Evolutionary conservation across 2,797 vertebrate species (phyloP).

Genomic region (Sphenopsis melanotis): DNA sequence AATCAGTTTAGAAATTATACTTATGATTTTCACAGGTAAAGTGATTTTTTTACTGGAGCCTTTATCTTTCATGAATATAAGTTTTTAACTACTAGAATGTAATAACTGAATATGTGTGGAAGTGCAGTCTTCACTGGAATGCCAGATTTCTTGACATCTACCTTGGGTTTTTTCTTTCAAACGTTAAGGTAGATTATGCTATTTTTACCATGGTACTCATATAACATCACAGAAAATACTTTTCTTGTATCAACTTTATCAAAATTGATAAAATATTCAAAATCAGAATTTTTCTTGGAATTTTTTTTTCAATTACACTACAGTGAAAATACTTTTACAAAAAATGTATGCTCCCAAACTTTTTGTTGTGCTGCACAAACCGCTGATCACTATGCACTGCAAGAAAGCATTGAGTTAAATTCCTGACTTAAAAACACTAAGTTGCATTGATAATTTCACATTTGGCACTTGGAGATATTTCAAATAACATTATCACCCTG

Average conservation of each 20-base stretch:
- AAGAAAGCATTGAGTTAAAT: not conserved
- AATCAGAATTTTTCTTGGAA: not conserved
- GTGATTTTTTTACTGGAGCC: not conserved
- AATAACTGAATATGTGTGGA: not conserved
- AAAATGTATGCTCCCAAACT: not conserved
- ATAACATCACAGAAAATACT: not conserved
- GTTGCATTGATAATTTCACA: not conserved
- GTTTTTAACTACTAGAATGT: not conserved
- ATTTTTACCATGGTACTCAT: not conserved
- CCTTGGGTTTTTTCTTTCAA: not conserved
- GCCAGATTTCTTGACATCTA: not conserved
- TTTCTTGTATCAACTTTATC: too few relatives aligned
- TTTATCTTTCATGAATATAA: not conserved
- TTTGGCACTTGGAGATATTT: not conserved
- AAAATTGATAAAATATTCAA: not conserved
- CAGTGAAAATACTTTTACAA: not conserved
- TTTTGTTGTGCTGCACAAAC: not conserved
- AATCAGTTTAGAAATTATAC: not conserved
- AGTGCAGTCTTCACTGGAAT: not conserved
- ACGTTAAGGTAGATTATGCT: not conserved
- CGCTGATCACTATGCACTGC: accelerated
- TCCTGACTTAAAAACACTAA: not conserved
- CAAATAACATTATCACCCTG: not conserved
- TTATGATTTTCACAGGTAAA: not conserved
- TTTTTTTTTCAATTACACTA: not conserved